phyloP scores from a whole-genome alignment of 2,888 invertebrate species.

The Mesoligia furuncula region DNA sequence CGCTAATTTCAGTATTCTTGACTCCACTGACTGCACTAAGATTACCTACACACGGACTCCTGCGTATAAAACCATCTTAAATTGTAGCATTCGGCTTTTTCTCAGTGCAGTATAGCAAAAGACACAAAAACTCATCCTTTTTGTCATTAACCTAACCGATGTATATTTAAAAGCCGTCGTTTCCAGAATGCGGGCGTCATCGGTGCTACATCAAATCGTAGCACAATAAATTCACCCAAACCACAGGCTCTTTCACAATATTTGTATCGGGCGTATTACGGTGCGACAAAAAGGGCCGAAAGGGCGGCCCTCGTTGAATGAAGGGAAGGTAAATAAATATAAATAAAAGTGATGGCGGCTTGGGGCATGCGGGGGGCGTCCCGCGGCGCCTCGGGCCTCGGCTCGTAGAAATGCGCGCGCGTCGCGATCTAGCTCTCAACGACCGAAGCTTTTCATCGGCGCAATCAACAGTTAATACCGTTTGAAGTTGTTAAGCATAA shows the following conservation, averaged over 20 bases:
- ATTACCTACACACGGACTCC: background rate
- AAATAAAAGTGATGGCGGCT: constrained; percentile 87
- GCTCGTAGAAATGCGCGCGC: constrained; percentile 62
- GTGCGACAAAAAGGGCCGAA: constrained; percentile 89
- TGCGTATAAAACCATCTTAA: background rate
- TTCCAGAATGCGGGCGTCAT: constrained; percentile 77
- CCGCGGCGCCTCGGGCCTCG: constrained; percentile 78
- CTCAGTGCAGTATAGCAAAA: background rate
- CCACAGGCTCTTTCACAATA: constrained; percentile 90
- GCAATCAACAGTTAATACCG: constrained; percentile 54
- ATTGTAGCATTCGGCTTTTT: background rate
- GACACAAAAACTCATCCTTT: constrained; percentile 38
- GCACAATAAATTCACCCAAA: constrained; percentile 89
- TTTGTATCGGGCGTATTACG: constrained; percentile 88
- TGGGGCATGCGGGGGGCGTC: constrained; percentile 74
- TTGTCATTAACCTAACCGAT: constrained; percentile 52
- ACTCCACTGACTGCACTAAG: background rate
- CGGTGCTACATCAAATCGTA: constrained; percentile 84
- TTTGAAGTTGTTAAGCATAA: constrained; percentile 35
- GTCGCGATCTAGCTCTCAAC: constrained; percentile 58
- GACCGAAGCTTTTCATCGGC: constrained; percentile 50
- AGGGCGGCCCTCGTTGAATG: constrained; percentile 90
- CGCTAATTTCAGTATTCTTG: background rate
- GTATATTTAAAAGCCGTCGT: constrained; percentile 55
- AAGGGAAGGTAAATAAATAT: constrained; percentile 91